Base-by-base conservation (phyloP, 2,113 vertebrate genomes). In the Pterocles orientalis region DNA sequence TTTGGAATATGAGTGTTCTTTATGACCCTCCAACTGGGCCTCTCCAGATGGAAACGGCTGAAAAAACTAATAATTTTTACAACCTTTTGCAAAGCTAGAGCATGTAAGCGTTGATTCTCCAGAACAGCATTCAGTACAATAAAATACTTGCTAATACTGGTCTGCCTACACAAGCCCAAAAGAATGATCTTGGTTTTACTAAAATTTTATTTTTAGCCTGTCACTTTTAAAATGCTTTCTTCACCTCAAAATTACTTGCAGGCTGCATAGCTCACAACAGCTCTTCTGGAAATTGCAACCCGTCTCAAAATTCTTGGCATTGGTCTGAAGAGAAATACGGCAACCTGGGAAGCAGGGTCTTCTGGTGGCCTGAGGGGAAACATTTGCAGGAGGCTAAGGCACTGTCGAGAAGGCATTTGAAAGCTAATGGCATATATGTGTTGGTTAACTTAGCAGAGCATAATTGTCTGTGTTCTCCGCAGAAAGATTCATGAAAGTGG, bases 231-330 rank as follows among this genome's bases (percentile, higher is more conserved):
- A 87, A 73, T 65, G 14, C 76, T 91, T 97, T 90, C 77, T 82
- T 94, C 77, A 72, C 84, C 57, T 96, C 80, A 83, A 92, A 83
- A 91, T 94, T 88, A 41, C 51, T 95, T 94, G 91, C 86, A 96
- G 90, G n/a, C 78, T 64, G 41, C 60, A 66, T 83, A 68, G 64
- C 62, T 94, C 70, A 14, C 20, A 47, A 50, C 25, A 86, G 41
- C 26, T 94, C 62, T 87, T 80, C 15, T 54, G 54, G 77, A 66
- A 66, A 79, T 79, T 94, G 84, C 45, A 88, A 41, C 36, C 62
- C 24, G 2, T 25, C 48, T 86, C 3, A 4, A 61, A 71, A 68
- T 54, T 81, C 48, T 76, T 82, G 91, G 88, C 92, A 51, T 17
- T 48, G 10, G 33, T 88, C 43, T 60, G 56, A 73, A 54, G 61